Evolutionary conservation across 2,888 invertebrate species (phyloP), one percentile per base, ranked within the genome.

Genomic region (Hecatera dysodea): DNA sequence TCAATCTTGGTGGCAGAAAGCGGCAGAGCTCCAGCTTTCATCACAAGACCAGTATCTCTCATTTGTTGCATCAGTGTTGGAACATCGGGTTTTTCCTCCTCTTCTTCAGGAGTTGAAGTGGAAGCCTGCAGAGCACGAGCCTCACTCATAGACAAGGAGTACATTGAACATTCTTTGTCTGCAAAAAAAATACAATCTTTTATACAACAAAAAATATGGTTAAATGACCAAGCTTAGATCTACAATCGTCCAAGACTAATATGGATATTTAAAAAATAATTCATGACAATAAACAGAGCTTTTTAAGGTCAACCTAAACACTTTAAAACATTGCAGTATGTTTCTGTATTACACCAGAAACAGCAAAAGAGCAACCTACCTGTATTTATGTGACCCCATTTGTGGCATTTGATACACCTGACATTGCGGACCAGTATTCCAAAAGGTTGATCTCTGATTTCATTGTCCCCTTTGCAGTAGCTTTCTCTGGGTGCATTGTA

Each of bases 401-500:
- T 99, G 91, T 99, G 99, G 90, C 99, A 99, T 92, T 99, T 99
- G 72, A 99, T 99, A 89, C 99, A 99, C 44, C 99, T 97, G 0
- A 99, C 99, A 96, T 99, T 99, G 67, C 99, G 96, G 4, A 99
- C 99, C 94, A 99, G 97, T 87, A 99, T 99, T 48, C 99, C 99
- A 96, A 99, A 99, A 0, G 99, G 99, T 92, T 99, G 99, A 95
- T 99, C 99, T 72, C 99, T 97, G 87, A 99, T 99, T 92, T 99
- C 99, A 80, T 99, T 99, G 91, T 99, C 99, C 24, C 99, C 99
- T 93, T 99, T 99, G 88, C 99, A 99, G 92, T 99, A 99, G 87
- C 99, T 99, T 95, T 99, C 99, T 92, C 99, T 97, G 0, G 99
- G 99, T 8, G 99, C 99, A 96, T 99, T 99, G 89, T 99, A 99